Conservation (phyloP, 2,888 invertebrate species). For the Dicranocentrus wangi region DNA sequence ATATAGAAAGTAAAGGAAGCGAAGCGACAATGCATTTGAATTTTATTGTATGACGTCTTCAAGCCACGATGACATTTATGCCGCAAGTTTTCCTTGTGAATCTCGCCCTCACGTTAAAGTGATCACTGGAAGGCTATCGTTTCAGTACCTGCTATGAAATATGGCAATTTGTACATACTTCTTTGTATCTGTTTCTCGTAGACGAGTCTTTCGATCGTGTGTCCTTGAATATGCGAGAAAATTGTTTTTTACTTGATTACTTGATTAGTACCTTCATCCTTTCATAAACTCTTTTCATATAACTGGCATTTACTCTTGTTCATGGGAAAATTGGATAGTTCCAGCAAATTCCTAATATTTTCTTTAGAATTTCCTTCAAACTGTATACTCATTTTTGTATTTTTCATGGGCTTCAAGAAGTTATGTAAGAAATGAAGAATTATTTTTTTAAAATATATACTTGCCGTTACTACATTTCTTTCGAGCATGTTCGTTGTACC, state of each 20-base stretch:
- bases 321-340: neutral
- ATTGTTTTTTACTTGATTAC: constrained; percentile 12
- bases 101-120: too few relatives aligned
- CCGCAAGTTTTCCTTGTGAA: too few relatives aligned
- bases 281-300: neutral
- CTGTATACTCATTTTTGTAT: neutral
- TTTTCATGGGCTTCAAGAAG: neutral
- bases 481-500: too few relatives aligned
- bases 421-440: neutral
- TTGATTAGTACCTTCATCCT: neutral
- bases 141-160: neutral
- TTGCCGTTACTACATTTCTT: too few relatives aligned
- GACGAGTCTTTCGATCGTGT: neutral
- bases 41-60: too few relatives aligned
- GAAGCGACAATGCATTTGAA: too few relatives aligned
- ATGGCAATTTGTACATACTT: neutral
- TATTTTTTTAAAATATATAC: too few relatives aligned
- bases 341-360: neutral
- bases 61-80: too few relatives aligned
- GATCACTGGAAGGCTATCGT: neutral
- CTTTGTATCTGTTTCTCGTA: neutral
- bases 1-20: too few relatives aligned
- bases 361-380: neutral
- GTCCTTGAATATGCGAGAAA: constrained; percentile 35
- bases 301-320: neutral